Evolutionary conservation across 2,113 vertebrate genomes (phyloP), one percentile per base, ranked within the genome.

Genomic region (Saccopteryx bilineata): DNA sequence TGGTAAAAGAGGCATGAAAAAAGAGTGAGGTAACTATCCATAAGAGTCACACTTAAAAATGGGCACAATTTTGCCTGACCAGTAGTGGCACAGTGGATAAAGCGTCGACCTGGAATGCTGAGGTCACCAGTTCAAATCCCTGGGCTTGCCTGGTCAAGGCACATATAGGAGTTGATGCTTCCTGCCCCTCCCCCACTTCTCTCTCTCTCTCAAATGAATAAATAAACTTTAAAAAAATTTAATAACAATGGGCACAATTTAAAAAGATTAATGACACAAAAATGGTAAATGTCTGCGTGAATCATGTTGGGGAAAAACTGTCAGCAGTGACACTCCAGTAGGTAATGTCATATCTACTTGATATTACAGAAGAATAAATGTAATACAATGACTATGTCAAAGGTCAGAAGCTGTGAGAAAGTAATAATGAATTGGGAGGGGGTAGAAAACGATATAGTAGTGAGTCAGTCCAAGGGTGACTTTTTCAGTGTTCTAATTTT

Each of bases 41-140:
- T 5, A 83, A 71, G 54, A 92, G n/a, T 61, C 78, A 74, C 23
- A 83, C 69, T 83, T 92, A 76, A 69, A 90, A 83, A 60, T n/a
- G 31, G 18, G 52, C 21, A 83, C 26, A 76, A 78, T 76, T 76
- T 92, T 6, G 39, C 39, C 39, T 39, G 39, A 39, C 39, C 39
- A 39, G 39, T 39, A 39, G 39, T 39, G 39, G 39, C 39, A 39
- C 39, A 39, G 39, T 39, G 39, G 39, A 39, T 39, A 39, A 39
- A 39, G 39, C 39, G 39, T 39, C 39, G 39, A 39, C 39, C 39
- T 39, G 39, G 39, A 39, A 39, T 39, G 39, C 39, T 39, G 39
- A 39, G 39, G 3, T 39, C 39, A 39, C 39, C 39, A 39, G 39
- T 39, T 39, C 39, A 39, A 39, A 39, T 39, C 39, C 39, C 39